Percentiles rank a stretch among this genome's conserved stretches.
phyloP scores from a whole-genome alignment of 2,888 invertebrate species.

The Dynastes tityus region DNA sequence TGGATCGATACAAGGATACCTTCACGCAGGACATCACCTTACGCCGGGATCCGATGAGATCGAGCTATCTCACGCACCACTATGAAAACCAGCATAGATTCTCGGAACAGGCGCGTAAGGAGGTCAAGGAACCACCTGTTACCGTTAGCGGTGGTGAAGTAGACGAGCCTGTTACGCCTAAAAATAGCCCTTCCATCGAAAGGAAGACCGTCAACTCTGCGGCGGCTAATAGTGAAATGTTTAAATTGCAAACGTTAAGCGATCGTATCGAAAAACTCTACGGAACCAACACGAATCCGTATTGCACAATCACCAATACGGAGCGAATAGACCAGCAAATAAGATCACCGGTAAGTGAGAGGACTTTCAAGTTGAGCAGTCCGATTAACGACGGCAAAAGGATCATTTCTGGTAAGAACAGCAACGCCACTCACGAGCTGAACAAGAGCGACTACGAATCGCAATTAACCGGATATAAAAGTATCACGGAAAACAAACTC shows the following conservation, averaged over 20 bases:
- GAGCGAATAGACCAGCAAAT: constrained; percentile 34
- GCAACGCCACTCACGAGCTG: constrained; percentile 67
- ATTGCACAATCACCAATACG: constrained; percentile 35
- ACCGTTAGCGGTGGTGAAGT: constrained; percentile 5
- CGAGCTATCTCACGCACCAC: constrained; percentile 17
- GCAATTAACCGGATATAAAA: constrained; percentile 72
- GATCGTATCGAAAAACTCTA: constrained; percentile 51
- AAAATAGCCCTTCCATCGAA: constrained; percentile 46
- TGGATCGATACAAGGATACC: constrained; percentile 67
- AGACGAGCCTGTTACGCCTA: constrained; percentile 46
- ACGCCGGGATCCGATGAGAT: constrained; percentile 50
- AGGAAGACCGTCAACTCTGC: constrained; percentile 15
- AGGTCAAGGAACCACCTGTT: constrained; percentile 41
- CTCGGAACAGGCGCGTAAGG: constrained; percentile 28
- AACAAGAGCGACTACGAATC: constrained; percentile 70
- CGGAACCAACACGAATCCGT: constrained; percentile 29
- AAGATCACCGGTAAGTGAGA: constrained; percentile 44
- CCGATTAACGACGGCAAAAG: constrained; percentile 53
- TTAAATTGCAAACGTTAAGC: constrained; percentile 47
- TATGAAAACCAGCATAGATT: constrained; percentile 31
- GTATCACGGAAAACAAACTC: constrained; percentile 72
- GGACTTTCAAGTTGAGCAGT: constrained; percentile 48
- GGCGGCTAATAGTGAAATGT: constrained; percentile 24
- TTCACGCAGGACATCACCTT: constrained; percentile 61
- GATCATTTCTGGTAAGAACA: constrained; percentile 58